phyloP scores from a whole-genome alignment of 2,888 invertebrate genomes.

The Chrysolina americana region DNA sequence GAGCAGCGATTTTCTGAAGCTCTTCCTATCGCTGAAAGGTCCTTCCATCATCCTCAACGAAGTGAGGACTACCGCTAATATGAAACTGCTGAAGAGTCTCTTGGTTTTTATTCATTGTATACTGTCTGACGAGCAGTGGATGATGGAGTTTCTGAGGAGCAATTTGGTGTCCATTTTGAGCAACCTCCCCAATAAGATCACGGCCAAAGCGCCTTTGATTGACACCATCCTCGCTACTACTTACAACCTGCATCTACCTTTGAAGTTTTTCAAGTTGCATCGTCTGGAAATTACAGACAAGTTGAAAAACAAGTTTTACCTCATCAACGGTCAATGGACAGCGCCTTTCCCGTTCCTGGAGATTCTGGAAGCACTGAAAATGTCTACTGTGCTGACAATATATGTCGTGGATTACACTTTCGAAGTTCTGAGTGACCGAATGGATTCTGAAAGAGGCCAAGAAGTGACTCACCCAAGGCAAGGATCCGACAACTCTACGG shows the following conservation, averaged over 20 bases:
- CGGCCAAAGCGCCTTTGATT: slow-evolving; percentile 53
- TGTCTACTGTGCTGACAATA: slow-evolving; percentile 58
- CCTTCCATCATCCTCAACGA: slow-evolving; percentile 51
- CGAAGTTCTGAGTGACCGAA: slow-evolving; percentile 15
- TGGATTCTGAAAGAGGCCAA: neutral
- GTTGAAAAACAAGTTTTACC: slow-evolving; percentile 60
- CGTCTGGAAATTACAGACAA: slow-evolving; percentile 60
- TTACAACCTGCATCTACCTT: slow-evolving; percentile 59
- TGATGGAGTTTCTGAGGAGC: slow-evolving; percentile 52
- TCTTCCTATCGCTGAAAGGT: slow-evolving; percentile 54
- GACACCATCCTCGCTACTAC: slow-evolving; percentile 54
- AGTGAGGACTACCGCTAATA: slow-evolving; percentile 46
- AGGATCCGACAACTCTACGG: neutral
- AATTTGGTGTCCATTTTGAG: slow-evolving; percentile 52
- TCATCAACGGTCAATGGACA: slow-evolving; percentile 58
- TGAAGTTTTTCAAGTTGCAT: slow-evolving; percentile 61
- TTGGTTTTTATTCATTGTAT: slow-evolving; percentile 58
- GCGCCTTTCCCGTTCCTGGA: slow-evolving; percentile 63
- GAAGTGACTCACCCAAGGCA: neutral
- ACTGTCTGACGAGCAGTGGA: slow-evolving; percentile 56
- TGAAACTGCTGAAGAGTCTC: slow-evolving; percentile 53
- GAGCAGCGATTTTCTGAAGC: slow-evolving; percentile 49
- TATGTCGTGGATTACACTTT: slow-evolving; percentile 63
- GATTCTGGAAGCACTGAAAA: slow-evolving; percentile 56
- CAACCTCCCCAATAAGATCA: slow-evolving; percentile 45